phyloP scores from a whole-genome alignment of 2,888 invertebrate genomes.

The Leptodirus hochenwartii region DNA sequence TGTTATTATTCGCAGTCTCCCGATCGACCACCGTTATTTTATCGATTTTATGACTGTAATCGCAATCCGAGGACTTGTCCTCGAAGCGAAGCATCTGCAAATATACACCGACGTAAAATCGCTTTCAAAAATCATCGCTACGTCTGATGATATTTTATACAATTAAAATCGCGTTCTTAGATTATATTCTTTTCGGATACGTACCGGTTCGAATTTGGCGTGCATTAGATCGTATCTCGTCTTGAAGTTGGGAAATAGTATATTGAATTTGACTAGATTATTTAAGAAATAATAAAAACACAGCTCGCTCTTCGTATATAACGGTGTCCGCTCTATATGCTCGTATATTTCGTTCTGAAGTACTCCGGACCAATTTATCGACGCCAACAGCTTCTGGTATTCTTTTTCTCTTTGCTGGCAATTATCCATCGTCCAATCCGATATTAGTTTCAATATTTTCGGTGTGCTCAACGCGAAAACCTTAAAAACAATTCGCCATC shows the following conservation, averaged over 20 bases:
- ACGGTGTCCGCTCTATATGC: slow-evolving; percentile 35
- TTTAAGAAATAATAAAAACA: slow-evolving; percentile 35
- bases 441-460: slow-evolving; percentile 29
- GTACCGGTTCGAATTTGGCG: slow-evolving; percentile 29
- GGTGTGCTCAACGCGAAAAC: slow-evolving; percentile 24
- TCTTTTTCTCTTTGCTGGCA: slow-evolving; percentile 31
- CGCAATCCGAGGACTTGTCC: slow-evolving; percentile 16
- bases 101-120: slow-evolving; percentile 12
- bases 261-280: slow-evolving; percentile 28
- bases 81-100: slow-evolving; percentile 12
- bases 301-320: slow-evolving; percentile 36
- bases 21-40: slow-evolving; percentile 23
- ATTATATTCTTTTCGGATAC: slow-evolving; percentile 2
- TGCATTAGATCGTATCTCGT: slow-evolving; percentile 29
- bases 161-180: slow-evolving; percentile 4
- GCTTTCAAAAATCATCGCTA: background rate
- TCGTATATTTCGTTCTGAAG: slow-evolving; percentile 31
- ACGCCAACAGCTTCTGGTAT: slow-evolving; percentile 33
- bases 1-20: slow-evolving; percentile 18
- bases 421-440: slow-evolving; percentile 35
- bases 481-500: slow-evolving; percentile 18
- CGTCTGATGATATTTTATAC: background rate
- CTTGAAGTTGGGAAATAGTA: slow-evolving; percentile 31
- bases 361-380: slow-evolving; percentile 29
- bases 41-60: slow-evolving; percentile 16